Conservation (phyloP, 2,888 invertebrate genomes). For the Troides helena region DNA sequence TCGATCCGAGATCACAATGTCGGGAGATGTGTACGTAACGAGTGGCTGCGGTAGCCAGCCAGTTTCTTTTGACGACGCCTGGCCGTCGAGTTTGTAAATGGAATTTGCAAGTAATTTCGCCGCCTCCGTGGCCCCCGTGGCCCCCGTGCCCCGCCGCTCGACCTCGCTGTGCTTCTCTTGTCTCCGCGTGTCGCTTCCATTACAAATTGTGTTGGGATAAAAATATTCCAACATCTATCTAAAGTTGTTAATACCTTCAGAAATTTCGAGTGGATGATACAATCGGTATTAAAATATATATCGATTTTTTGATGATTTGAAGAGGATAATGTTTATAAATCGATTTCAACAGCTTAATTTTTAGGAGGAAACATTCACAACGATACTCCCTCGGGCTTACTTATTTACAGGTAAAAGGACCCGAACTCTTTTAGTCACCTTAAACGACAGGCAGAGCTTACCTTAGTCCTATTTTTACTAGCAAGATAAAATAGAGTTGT, state of each 20-base stretch:
- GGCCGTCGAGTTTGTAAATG: constrained; percentile 74
- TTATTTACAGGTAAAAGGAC: too few relatives aligned
- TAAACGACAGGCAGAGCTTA: too few relatives aligned
- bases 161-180: constrained; percentile 69
- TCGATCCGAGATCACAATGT: constrained; percentile 22
- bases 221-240: constrained; percentile 61
- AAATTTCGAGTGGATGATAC: too few relatives aligned
- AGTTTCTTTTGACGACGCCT: constrained; percentile 64
- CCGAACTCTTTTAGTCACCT: too few relatives aligned
- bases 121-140: constrained; percentile 48
- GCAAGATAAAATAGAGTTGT: too few relatives aligned
- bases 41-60: constrained; percentile 37
- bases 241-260: constrained; percentile 45
- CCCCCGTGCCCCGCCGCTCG: constrained; percentile 44
- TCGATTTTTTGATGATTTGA: too few relatives aligned
- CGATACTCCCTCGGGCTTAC: too few relatives aligned
- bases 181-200: constrained; percentile 78
- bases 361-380: too few relatives aligned
- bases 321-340: too few relatives aligned
- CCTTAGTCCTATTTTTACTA: too few relatives aligned
- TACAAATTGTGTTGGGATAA: constrained; percentile 80
- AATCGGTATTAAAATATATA: too few relatives aligned
- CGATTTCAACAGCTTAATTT: too few relatives aligned
- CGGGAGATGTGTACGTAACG: constrained; percentile 22
- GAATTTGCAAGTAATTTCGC: constrained; percentile 79